phyloP scores from a whole-genome alignment of 2,888 invertebrate genomes.

The Aelia acuminata region DNA sequence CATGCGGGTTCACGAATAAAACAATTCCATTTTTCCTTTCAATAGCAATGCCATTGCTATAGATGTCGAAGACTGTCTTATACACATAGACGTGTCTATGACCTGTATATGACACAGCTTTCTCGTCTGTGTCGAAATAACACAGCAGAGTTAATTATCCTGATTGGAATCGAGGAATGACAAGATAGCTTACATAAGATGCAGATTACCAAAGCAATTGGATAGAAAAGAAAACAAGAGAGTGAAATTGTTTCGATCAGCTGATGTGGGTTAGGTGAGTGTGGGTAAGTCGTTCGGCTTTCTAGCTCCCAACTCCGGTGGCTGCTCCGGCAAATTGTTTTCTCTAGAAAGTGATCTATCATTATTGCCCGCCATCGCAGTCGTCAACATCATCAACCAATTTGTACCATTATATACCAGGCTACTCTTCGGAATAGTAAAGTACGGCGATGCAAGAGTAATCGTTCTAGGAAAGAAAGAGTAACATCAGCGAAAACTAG shows the following conservation, averaged over 20 bases:
- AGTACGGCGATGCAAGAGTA: neutral
- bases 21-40: too few species aligned
- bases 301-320: neutral
- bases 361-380: neutral
- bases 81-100: neutral
- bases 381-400: neutral
- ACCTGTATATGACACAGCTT: neutral
- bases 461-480: neutral
- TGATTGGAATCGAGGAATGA: neutral
- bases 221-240: constrained; percentile 38
- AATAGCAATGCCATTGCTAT: too few species aligned
- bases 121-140: neutral
- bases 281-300: neutral
- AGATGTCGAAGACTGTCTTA: too few species aligned
- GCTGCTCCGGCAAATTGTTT: neutral
- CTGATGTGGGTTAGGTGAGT: constrained; percentile 47
- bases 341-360: constrained; percentile 53
- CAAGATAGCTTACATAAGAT: neutral
- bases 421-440: neutral
- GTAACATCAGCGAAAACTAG: too few species aligned
- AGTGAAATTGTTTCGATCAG: constrained; percentile 50
- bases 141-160: neutral
- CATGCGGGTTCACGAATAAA: too few species aligned
- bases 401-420: neutral
- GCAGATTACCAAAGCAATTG: neutral